phyloP scores from a whole-genome alignment of 2,888 invertebrate species.

The Tinea pellionella region DNA sequence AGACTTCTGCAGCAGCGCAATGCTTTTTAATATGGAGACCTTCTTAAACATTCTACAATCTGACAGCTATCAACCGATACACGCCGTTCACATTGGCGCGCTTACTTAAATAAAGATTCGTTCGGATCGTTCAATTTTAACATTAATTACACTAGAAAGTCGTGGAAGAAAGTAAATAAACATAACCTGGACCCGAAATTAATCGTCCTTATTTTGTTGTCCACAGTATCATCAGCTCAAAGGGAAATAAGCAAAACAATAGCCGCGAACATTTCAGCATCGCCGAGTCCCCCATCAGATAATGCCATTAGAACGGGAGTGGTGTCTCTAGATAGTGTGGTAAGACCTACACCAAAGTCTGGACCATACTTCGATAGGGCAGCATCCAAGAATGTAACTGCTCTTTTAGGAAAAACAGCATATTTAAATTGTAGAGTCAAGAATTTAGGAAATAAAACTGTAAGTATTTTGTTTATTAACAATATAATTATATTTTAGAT shows the following conservation, averaged over 20 bases:
- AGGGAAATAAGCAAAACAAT: conserved; percentile 53
- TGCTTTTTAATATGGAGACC: too few relatives aligned
- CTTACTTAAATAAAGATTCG: too few relatives aligned
- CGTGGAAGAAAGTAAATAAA: too few relatives aligned
- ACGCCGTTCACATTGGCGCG: too few relatives aligned
- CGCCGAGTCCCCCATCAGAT: conserved; percentile 60
- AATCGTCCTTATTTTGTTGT: too few relatives aligned
- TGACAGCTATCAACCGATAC: too few relatives aligned
- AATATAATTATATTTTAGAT: too few relatives aligned
- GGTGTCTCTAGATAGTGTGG: conserved; percentile 38
- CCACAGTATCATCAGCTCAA: conserved; percentile 58
- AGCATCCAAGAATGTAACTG: conserved; percentile 81
- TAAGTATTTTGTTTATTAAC: conserved; percentile 66
- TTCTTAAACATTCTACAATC: too few relatives aligned
- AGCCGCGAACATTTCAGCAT: conserved; percentile 46
- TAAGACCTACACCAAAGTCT: conserved; percentile 62
- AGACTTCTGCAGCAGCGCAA: too few relatives aligned
- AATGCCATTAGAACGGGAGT: conserved; percentile 48
- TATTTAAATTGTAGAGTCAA: conserved; percentile 91
- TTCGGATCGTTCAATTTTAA: too few relatives aligned
- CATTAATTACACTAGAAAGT: too few relatives aligned
- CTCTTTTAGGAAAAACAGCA: conserved; percentile 88
- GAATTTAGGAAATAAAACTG: conserved; percentile 91
- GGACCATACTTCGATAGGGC: conserved; percentile 83
- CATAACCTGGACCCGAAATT: too few relatives aligned